Evolutionary conservation across 2,113 vertebrate species (phyloP), one percentile per base, ranked within the genome.

Genomic region (Ctenomys sociabilis): DNA sequence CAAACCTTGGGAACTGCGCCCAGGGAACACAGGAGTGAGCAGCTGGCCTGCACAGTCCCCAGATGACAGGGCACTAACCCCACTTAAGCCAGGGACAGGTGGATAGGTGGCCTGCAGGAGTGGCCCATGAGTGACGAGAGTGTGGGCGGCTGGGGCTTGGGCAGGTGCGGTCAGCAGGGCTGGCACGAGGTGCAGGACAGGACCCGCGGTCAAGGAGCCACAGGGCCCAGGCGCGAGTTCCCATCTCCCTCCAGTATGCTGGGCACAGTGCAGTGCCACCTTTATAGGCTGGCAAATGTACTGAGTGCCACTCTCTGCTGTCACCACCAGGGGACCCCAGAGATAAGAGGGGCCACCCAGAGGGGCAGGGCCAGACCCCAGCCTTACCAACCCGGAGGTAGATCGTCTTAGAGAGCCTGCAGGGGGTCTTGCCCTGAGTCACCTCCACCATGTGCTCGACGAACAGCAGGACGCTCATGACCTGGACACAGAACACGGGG

Each of bases 371-470:
- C 75, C 35, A 35, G 66, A 57, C 19, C 57, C 21, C 70, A 70
- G 49, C 1, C 16, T 0, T 96, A 99, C 98, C 98, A 0, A 98
- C 97, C 68, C 90, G 93, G 90, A 98, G 98, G 85, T 97, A 98
- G 72, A 97, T 95, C 1, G 83, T 97, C 96, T 75, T 94, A 16
- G 98, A 96, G 87, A 97, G 92, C 73, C 95, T 98, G 95, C 98
- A 98, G 88, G 97, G 97, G 13, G 96, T 91, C 84, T 97, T 99
- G 88, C 98, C 97, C 0, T 93, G 98, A 0, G 94, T 93, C 94
- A 99, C 98, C 81, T 99, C 98, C 97, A 98, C 93, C 0, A 98
- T 94, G n/a, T 98, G 98, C 70, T 99, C 98, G 0, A 98, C 97
- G 68, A 99, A 94, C 94, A 99, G 90, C 97, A 98, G 24, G 84